Conservation (phyloP, 1,140 invertebrate genomes). For the Zaprionus ghesquierei region DNA sequence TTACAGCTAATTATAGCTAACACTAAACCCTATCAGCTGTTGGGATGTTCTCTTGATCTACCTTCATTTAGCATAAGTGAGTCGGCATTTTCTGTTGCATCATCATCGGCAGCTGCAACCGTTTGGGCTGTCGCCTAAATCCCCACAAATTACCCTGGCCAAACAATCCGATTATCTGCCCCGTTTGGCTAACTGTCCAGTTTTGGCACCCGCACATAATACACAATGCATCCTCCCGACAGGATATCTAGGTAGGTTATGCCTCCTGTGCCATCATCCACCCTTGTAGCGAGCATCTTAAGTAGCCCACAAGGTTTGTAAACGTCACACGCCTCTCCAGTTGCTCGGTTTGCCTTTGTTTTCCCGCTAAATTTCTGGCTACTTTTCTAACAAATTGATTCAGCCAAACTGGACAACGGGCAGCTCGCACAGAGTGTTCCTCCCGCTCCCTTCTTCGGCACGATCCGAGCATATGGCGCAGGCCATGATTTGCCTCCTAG, state of each 20-base stretch:
- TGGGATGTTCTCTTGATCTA: neutral
- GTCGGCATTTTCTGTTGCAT: neutral
- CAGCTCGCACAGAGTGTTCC: neutral
- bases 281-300: conserved; percentile 47
- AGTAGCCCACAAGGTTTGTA: conserved; percentile 63
- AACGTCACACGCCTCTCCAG: conserved; percentile 72
- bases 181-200: conserved; percentile 48
- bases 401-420: conserved; percentile 53
- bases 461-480: conserved; percentile 52
- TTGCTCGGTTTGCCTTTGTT: conserved; percentile 45
- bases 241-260: neutral
- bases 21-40: neutral
- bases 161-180: conserved; percentile 68
- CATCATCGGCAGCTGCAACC: conserved; percentile 25
- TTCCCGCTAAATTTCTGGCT: conserved; percentile 53
- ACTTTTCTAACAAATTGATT: conserved; percentile 70
- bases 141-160: conserved; percentile 66
- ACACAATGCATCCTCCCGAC: neutral
- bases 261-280: conserved; percentile 15
- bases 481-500: conserved; percentile 59
- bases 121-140: conserved; percentile 26
- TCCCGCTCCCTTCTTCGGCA: neutral
- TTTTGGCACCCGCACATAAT: conserved; percentile 37
- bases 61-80: conserved; percentile 39
- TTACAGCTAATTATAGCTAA: no score